Evolutionary conservation across 2,113 vertebrate species (phyloP), one percentile per base, ranked within the genome.

Genomic region (Thalassoma bifasciatum): DNA sequence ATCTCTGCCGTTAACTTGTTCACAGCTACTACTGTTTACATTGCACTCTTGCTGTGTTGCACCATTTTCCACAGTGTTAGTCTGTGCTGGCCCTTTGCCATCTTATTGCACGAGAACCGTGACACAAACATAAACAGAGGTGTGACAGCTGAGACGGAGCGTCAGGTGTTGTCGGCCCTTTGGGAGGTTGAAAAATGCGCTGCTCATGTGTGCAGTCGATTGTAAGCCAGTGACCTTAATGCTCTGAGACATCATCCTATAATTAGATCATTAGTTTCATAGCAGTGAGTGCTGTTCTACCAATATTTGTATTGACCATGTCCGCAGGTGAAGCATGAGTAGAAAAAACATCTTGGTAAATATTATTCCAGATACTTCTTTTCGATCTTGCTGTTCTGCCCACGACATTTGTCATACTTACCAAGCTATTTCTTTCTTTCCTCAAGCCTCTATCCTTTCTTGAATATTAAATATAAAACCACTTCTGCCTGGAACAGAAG

Each of bases 161-260:
- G 4, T 38, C 59, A 57, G 19, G n/a, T 65, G 67, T 68, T 65
- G 10, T 0, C 21, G 46, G 10, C 3, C 19, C 37, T 24, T 10
- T n/a, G 36, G 53, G 63, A 78, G 22, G 53, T 30, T n/a, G n/a
- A 74, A 10, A 70, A 38, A 22, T 62, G 44, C 21, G 23, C n/a
- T 66, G 34, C 22, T 49, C 14, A 62, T 44, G n/a, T 58, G 36
- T 34, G 60, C 61, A 38, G 38, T 72, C 4, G 0, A 52, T 13
- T 57, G 12, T 8, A n/a, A 63, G 12, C 34, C 10, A 44, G 36
- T 66, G 57, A 79, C 65, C 62, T 57, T 72, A 11, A 49, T 10
- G 16, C 7, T 62, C 46, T 63, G 10, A 16, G 24, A 50, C 47
- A 2, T 17, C 30, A 21, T 46, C 7, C 21, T 37, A 17, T 36